These are phyloP conservation scores for Cenopis cana DNA, from an alignment of 2,888 invertebrate genomes.

Conservation along the genomic window DNA sequence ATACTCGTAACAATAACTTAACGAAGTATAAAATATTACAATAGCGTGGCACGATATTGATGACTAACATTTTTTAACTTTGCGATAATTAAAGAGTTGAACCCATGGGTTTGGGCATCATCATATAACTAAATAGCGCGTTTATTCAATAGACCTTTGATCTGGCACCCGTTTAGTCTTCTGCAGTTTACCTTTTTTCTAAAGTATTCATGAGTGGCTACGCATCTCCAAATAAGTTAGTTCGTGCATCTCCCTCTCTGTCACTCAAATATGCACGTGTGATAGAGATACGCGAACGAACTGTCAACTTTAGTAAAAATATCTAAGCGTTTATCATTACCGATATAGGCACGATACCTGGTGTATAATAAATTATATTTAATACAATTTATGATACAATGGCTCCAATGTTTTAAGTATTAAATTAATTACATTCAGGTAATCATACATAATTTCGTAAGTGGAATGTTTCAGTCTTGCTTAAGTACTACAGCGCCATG, in stretches of 20 bases:
- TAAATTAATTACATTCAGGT: conserved; percentile 3
- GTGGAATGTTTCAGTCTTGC: conserved; percentile 80
- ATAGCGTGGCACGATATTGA: conserved; percentile 42
- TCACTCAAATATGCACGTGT: too few relatives aligned
- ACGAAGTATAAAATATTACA: conserved; percentile 35
- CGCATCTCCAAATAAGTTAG: too few relatives aligned
- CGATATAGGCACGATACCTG: conserved; percentile 52
- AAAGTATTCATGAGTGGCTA: not conserved
- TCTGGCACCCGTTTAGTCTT: not conserved
- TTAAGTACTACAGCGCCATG: conserved; percentile 65
- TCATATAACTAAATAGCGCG: conserved; percentile 19
- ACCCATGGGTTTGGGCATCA: conserved; percentile 13
- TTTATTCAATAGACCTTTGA: not conserved
- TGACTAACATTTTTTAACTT: conserved; percentile 33
- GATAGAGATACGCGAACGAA: too few relatives aligned
- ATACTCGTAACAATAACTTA: conserved; percentile 32
- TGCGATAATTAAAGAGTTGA: conserved; percentile 19
- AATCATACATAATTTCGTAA: conserved; percentile 46
- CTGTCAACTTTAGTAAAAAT: conserved; percentile 13
- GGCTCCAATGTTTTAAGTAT: conserved; percentile 35
- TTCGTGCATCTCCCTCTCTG: too few relatives aligned
- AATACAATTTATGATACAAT: conserved; percentile 46
- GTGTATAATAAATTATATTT: conserved; percentile 51
- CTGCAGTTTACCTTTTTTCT: not conserved
- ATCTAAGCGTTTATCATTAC: conserved; percentile 38